A percentile compares a stretch with the other conserved stretches of the same genome.
Conservation (phyloP, 2,888 invertebrate species). For the Lithophane leautieri region DNA sequence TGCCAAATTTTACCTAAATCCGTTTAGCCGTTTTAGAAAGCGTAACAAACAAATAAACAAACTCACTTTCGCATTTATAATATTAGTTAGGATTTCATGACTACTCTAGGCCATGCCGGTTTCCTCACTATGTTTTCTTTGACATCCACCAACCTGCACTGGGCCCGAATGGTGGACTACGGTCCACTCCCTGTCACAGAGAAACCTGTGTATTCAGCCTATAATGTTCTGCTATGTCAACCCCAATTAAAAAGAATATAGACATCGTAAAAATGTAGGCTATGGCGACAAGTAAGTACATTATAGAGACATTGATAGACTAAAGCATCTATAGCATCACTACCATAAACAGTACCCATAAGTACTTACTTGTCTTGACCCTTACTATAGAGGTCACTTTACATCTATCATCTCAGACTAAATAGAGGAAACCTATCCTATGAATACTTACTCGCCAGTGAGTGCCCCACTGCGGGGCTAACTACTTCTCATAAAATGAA, state of each 20-base stretch:
- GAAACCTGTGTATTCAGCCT: not conserved
- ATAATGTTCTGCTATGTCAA: not conserved
- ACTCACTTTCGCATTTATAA: no score
- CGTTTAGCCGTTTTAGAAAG: no score
- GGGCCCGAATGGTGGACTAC: not conserved
- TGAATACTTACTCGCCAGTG: not conserved
- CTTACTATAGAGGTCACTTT: not conserved
- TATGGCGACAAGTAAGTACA: not conserved
- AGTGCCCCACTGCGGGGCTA: not conserved
- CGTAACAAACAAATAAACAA: no score
- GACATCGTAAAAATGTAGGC: not conserved
- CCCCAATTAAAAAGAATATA: not conserved
- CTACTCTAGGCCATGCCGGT: no score
- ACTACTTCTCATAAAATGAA: not conserved
- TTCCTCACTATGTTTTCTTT: no score
- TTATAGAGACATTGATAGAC: constrained; percentile 26
- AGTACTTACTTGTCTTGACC: constrained; percentile 4
- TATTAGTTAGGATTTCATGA: no score
- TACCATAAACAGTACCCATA: not conserved
- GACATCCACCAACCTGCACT: not conserved
- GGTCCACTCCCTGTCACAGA: not conserved
- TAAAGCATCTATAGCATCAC: not conserved
- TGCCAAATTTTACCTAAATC: no score
- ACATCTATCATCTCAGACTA: constrained; percentile 8
- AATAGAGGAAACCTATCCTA: not conserved